These are phyloP conservation scores for Halictus rubicundus DNA, from an alignment of 1,140 invertebrate species.

Conservation along the genomic window DNA sequence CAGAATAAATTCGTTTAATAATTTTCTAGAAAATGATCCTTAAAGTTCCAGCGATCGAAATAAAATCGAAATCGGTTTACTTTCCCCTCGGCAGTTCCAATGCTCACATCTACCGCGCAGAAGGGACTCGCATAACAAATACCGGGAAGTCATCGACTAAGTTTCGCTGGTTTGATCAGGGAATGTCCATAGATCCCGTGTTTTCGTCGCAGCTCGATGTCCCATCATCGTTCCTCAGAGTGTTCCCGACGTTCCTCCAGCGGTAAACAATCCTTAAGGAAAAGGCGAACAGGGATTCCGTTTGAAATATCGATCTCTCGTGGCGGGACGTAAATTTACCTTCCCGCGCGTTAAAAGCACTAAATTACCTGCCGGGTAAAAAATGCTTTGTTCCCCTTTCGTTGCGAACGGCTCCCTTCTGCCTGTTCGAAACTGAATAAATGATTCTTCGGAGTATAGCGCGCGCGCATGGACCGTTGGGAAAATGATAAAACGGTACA, in stretches of 20 bases:
- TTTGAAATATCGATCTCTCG: conserved; percentile 51
- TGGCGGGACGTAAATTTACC: conserved; percentile 14
- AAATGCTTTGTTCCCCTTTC: conserved; percentile 26
- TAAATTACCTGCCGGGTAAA: conserved; percentile 46
- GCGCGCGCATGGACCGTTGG: background rate
- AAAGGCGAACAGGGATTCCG: background rate
- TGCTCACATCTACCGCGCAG: too few species aligned
- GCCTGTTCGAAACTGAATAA: conserved; percentile 40
- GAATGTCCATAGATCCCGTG: background rate
- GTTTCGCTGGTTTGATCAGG: background rate
- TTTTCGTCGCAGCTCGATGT: background rate
- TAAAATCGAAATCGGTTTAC: too few species aligned
- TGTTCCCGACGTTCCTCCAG: background rate
- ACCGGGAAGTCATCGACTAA: background rate
- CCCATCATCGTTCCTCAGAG: background rate
- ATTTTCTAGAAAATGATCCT: too few species aligned
- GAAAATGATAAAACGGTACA: background rate
- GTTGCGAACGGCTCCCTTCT: conserved; percentile 1
- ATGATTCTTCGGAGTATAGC: conserved; percentile 28
- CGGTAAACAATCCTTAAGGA: conserved; percentile 14
- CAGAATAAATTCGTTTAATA: too few species aligned
- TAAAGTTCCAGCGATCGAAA: too few species aligned
- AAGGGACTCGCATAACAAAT: too few species aligned
- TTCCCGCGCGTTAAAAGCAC: conserved; percentile 12
- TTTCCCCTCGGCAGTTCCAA: too few species aligned